Evolutionary conservation across 2,113 vertebrate genomes (phyloP).

Genomic region (Oceanites oceanicus): DNA sequence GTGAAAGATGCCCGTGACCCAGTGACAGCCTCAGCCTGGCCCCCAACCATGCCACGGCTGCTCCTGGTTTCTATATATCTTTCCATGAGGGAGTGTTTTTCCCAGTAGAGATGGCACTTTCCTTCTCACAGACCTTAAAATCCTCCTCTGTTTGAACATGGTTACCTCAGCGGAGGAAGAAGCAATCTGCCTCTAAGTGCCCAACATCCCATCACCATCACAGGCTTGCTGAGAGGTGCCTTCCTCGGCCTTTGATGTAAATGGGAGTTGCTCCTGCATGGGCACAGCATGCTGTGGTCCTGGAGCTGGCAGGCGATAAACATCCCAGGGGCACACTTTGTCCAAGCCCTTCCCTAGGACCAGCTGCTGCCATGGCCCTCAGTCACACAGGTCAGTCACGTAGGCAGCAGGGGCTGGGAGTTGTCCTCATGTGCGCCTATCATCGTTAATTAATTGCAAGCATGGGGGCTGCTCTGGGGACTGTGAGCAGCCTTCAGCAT

Average conservation of each 20-base stretch:
- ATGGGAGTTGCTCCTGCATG: background rate
- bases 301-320: background rate
- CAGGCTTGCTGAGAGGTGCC: background rate
- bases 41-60: background rate
- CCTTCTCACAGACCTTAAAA: background rate
- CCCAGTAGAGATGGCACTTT: background rate
- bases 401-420: background rate
- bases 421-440: background rate
- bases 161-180: background rate
- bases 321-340: rapidly evolving
- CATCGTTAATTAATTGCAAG: background rate
- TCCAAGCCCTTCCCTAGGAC: background rate
- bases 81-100: background rate
- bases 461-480: background rate
- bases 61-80: background rate
- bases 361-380: background rate
- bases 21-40: background rate
- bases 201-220: rapidly evolving
- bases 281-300: background rate
- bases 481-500: background rate
- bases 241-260: background rate
- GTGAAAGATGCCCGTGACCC: background rate
- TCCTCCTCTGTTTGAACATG: background rate
- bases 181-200: background rate
- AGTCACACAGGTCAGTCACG: background rate